Conservation (phyloP, 2,888 invertebrate genomes). For the Machimus atricapillus region DNA sequence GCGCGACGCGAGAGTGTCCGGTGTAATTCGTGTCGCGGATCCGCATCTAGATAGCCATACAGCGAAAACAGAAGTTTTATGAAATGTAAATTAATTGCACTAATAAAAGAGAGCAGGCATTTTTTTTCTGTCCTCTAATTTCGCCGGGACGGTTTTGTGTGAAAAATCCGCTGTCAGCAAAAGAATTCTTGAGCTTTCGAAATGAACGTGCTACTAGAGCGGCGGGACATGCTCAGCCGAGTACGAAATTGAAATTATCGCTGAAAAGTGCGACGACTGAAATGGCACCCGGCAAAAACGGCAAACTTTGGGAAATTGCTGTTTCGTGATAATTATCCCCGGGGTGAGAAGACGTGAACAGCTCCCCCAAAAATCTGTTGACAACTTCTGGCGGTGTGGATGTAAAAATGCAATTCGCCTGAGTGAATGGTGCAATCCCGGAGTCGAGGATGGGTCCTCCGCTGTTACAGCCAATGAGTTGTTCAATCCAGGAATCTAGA, state of each 20-base stretch:
- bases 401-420: slow-evolving; percentile 16
- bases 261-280: slow-evolving; percentile 34
- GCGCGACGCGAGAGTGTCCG: neutral
- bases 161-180: slow-evolving; percentile 26
- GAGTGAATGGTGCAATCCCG: slow-evolving; percentile 1
- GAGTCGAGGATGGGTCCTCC: neutral
- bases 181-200: slow-evolving; percentile 32
- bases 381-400: neutral
- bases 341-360: slow-evolving; percentile 16
- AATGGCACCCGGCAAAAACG: neutral
- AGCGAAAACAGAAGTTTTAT: slow-evolving; percentile 15
- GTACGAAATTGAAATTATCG: slow-evolving; percentile 47
- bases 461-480: slow-evolving; percentile 10
- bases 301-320: slow-evolving; percentile 36
- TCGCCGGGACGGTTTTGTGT: neutral
- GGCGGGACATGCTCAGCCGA: slow-evolving; percentile 45
- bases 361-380: slow-evolving; percentile 24
- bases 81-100: slow-evolving; percentile 29
- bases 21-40: neutral
- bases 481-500: neutral
- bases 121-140: neutral
- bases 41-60: neutral
- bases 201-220: slow-evolving; percentile 41
- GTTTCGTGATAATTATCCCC: slow-evolving; percentile 43
- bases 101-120: neutral